Evolutionary conservation across 2,113 vertebrate genomes (phyloP).

Genomic region (Carettochelys insculpta): DNA sequence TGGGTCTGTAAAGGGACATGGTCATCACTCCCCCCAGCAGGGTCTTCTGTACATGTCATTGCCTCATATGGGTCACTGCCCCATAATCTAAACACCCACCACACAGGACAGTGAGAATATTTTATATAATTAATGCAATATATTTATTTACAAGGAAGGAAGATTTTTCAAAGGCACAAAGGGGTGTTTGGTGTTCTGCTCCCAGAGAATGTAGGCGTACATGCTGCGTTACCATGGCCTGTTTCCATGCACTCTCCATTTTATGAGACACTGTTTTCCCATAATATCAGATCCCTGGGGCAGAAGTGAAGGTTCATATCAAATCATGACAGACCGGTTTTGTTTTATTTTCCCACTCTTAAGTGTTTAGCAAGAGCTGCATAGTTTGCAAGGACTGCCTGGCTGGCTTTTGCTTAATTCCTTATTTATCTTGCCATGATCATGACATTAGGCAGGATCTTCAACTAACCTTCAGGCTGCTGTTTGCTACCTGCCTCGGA

Average conservation of each 20-base stretch:
- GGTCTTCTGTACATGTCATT: background rate
- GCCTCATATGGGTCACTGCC: background rate
- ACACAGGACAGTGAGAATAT: background rate
- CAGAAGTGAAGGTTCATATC: background rate
- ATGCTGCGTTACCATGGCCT: background rate
- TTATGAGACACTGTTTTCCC: background rate
- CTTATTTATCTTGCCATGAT: background rate
- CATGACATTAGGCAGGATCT: background rate
- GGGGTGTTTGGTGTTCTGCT: background rate
- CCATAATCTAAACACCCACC: background rate
- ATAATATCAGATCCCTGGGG: background rate
- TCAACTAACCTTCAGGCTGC: background rate
- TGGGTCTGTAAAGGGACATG: background rate
- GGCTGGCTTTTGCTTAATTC: constrained; percentile 3
- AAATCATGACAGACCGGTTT: background rate
- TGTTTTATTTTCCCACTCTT: background rate
- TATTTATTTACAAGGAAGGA: background rate
- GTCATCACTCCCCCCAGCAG: background rate
- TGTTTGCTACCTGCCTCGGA: background rate
- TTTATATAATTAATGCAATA: background rate
- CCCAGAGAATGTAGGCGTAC: background rate
- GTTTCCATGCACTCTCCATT: background rate
- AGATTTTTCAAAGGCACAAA: background rate
- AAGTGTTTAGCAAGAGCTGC: background rate
- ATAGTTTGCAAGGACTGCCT: background rate